Conservation (phyloP, 2,888 invertebrate species). For the Limenitis camilla region DNA sequence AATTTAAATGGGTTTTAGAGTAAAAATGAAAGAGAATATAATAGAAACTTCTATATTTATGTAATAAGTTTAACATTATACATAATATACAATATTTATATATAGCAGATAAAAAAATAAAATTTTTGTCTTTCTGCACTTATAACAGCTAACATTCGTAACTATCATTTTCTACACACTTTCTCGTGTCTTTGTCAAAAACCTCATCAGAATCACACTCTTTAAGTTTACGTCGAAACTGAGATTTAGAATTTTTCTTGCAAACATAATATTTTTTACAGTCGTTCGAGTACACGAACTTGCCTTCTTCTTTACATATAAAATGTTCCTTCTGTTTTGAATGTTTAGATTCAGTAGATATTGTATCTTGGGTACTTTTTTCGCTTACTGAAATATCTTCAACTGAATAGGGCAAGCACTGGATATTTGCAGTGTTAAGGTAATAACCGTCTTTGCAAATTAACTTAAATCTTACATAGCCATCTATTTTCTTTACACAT, state of each 20-base stretch:
- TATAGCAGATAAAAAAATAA: no score
- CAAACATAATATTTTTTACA: constrained; percentile 66
- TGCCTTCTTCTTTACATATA: constrained; percentile 47
- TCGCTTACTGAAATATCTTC: constrained; percentile 29
- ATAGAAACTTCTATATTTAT: no score
- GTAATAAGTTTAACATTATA: no score
- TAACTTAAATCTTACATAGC: constrained; percentile 50
- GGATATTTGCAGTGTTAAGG: constrained; percentile 44
- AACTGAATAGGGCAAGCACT: constrained; percentile 32
- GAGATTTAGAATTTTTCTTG: constrained; percentile 38
- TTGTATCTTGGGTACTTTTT: constrained; percentile 22
- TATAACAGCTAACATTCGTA: constrained; percentile 35
- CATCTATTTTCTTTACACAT: constrained; percentile 45
- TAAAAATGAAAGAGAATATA: no score
- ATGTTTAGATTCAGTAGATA: constrained; percentile 17
- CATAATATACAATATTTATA: no score
- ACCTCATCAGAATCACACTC: constrained; percentile 58
- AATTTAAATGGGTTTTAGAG: no score
- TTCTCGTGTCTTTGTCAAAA: constrained; percentile 51
- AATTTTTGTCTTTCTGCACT: neutral
- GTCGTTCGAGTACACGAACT: constrained; percentile 48
- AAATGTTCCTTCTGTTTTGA: constrained; percentile 28
- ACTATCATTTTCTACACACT: constrained; percentile 51
- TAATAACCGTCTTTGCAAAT: constrained; percentile 50
- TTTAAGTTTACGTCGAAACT: constrained; percentile 46